Evolutionary conservation across 2,888 invertebrate species (phyloP).

Genomic region (Leptopilina drosophilae): DNA sequence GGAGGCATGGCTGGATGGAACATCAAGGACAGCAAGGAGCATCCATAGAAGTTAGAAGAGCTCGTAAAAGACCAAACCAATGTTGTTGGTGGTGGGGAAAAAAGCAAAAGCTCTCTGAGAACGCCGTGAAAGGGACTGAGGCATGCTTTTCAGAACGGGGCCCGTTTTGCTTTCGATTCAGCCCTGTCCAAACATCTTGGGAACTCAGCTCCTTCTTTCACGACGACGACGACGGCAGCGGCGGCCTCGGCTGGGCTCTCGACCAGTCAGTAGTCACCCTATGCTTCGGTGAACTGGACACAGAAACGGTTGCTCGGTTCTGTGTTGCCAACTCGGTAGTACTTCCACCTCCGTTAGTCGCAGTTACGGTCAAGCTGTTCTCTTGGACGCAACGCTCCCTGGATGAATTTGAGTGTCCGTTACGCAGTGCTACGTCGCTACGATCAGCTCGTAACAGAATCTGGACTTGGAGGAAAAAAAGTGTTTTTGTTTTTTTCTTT

Average conservation of each 20-base stretch:
- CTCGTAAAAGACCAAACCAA: slow-evolving; percentile 22
- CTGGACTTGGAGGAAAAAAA: slow-evolving; percentile 3
- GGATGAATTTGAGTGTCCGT: slow-evolving; percentile 37
- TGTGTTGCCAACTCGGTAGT: too few relatives aligned
- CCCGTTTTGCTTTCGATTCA: slow-evolving; percentile 57
- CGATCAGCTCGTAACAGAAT: slow-evolving; percentile 50
- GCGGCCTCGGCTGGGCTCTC: slow-evolving; percentile 52
- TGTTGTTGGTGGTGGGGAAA: slow-evolving; percentile 36
- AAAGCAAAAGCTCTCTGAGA: not conserved
- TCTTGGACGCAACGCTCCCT: slow-evolving; percentile 52
- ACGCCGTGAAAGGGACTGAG: slow-evolving; percentile 42
- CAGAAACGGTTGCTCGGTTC: slow-evolving; percentile 44
- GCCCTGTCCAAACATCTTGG: slow-evolving; percentile 61
- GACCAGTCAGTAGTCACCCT: slow-evolving; percentile 54
- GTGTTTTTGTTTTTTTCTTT: not conserved
- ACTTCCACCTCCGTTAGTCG: slow-evolving; percentile 47
- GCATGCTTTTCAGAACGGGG: slow-evolving; percentile 51
- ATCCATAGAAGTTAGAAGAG: slow-evolving; percentile 34
- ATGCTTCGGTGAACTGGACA: slow-evolving; percentile 49
- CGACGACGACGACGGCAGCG: slow-evolving; percentile 36
- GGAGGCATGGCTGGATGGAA: slow-evolving; percentile 30
- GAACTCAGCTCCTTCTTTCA: slow-evolving; percentile 52
- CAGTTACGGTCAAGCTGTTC: slow-evolving; percentile 61
- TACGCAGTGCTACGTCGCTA: slow-evolving; percentile 56
- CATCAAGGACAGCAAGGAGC: slow-evolving; percentile 34